Conservation (phyloP, 2,797 vertebrate genomes). For the Falco peregrinus region DNA sequence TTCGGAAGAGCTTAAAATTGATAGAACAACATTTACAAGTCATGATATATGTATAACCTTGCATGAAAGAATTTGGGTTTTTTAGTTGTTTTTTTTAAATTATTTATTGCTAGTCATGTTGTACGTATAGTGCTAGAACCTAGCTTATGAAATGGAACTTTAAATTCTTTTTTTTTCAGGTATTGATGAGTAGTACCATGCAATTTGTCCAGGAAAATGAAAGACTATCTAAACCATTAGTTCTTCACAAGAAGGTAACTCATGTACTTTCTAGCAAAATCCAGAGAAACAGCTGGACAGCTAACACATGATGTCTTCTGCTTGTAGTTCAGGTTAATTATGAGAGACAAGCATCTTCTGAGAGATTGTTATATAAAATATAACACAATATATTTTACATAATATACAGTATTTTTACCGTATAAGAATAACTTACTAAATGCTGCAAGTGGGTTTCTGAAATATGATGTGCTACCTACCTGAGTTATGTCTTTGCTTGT, state of each 20-base stretch:
- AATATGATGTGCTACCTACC: neutral
- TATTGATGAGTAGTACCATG: neutral
- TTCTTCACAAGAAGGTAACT: neutral
- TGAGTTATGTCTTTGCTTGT: neutral
- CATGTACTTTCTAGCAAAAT: neutral
- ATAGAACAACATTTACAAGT: neutral
- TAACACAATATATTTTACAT: neutral
- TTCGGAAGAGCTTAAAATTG: neutral
- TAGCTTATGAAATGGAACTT: neutral
- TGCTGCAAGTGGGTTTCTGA: neutral
- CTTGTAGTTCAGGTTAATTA: neutral
- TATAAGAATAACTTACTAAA: neutral
- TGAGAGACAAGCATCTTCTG: neutral
- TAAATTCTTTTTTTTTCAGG: neutral
- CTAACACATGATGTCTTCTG: neutral
- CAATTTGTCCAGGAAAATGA: neutral
- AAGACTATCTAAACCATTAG: neutral
- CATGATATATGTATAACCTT: neutral
- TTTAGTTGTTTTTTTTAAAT: neutral
- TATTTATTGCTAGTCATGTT: neutral
- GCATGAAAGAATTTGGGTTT: neutral
- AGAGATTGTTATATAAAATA: neutral
- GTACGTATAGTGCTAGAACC: neutral
- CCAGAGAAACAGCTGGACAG: neutral
- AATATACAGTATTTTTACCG: neutral